These are phyloP conservation scores for Synanceia verrucosa DNA, from an alignment of 2,797 vertebrate genomes.

Conservation along the genomic window DNA sequence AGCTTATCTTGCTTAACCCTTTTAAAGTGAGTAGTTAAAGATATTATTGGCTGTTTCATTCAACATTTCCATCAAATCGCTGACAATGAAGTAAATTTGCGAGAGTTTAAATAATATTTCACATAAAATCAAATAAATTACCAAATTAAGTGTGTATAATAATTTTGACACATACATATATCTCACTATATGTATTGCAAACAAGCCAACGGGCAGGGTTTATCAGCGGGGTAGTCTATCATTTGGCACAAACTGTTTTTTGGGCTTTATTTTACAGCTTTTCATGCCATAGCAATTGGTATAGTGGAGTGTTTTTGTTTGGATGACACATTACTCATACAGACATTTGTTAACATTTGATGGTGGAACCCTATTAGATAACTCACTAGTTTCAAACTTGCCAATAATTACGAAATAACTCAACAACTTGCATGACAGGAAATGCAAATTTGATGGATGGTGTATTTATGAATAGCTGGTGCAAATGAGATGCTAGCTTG, in stretches of 20 bases:
- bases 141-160: too few relatives aligned
- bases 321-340: background rate
- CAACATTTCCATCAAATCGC: background rate
- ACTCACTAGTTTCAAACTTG: background rate
- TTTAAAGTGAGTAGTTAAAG: background rate
- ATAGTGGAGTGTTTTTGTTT: background rate
- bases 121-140: background rate
- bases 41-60: background rate
- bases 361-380: background rate
- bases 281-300: background rate
- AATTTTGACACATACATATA: background rate
- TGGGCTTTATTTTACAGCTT: background rate
- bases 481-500: background rate
- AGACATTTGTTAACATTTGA: background rate
- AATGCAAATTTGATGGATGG: background rate
- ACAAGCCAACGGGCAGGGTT: background rate
- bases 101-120: background rate
- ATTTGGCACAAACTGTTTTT: background rate
- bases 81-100: background rate
- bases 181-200: background rate
- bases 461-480: background rate
- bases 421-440: too few relatives aligned
- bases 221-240: background rate
- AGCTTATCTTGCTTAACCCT: background rate
- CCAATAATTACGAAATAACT: too few relatives aligned